phyloP scores from a whole-genome alignment of 2,113 vertebrate species.

The Malurus alboscapulatus region DNA sequence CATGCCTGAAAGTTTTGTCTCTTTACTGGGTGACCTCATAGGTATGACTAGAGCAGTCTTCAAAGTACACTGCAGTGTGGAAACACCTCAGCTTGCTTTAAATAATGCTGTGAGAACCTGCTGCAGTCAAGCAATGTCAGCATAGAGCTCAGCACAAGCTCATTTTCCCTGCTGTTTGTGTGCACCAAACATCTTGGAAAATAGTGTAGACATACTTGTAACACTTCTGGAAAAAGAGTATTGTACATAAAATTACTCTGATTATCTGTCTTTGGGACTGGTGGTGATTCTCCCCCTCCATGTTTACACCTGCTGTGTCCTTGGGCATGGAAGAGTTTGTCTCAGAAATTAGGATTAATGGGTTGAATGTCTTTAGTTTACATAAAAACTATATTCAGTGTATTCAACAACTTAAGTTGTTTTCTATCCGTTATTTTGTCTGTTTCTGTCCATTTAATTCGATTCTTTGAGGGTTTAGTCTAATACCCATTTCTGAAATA shows the following conservation, averaged over 20 bases:
- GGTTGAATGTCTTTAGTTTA: neutral
- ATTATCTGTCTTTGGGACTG: neutral
- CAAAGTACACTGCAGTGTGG: neutral
- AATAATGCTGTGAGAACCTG: neutral
- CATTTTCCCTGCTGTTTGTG: neutral
- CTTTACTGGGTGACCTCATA: neutral
- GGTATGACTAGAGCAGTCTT: neutral
- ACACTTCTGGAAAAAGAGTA: neutral
- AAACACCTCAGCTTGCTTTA: neutral
- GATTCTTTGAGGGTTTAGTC: neutral
- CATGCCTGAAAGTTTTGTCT: neutral
- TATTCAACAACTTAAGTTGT: neutral
- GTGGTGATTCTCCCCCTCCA: neutral
- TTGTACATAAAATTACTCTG: neutral
- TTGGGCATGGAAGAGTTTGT: neutral
- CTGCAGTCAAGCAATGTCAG: neutral
- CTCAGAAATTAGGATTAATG: neutral
- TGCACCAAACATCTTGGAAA: neutral
- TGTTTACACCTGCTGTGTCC: neutral
- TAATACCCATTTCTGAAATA: neutral
- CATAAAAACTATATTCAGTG: neutral
- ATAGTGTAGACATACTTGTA: neutral
- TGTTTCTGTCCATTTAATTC: neutral
- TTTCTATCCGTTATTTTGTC: neutral
- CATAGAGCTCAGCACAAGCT: neutral